phyloP scores from a whole-genome alignment of 2,797 vertebrate genomes.

The Furcifer pardalis region DNA sequence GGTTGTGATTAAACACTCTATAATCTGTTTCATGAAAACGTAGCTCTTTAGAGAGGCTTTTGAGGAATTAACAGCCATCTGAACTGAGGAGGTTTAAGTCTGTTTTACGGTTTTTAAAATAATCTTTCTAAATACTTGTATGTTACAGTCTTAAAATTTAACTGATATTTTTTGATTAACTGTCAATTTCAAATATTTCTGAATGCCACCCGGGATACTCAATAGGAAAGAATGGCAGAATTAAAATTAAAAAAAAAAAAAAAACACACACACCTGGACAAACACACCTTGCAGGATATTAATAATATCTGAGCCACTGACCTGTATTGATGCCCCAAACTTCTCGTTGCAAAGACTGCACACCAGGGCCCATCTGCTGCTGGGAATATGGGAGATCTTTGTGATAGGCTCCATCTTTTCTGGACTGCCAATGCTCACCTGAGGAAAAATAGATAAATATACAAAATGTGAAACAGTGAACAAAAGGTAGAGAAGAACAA shows the following conservation, averaged over 20 bases:
- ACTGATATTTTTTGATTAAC: too few relatives aligned
- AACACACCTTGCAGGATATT: background rate
- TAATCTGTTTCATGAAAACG: background rate
- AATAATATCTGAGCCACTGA: constrained; percentile 46
- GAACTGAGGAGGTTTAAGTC: too few relatives aligned
- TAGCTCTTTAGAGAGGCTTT: too few relatives aligned
- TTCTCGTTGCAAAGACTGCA: constrained; percentile 97
- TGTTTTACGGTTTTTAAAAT: too few relatives aligned
- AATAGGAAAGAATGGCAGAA: too few relatives aligned
- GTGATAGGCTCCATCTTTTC: constrained; percentile 99
- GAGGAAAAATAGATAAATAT: background rate
- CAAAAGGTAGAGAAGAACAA: background rate
- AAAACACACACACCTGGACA: too few relatives aligned
- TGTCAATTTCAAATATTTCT: too few relatives aligned
- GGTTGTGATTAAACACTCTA: background rate
- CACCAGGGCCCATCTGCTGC: constrained; percentile 93
- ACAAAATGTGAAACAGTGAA: background rate
- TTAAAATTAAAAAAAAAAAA: background rate
- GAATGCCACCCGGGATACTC: too few relatives aligned
- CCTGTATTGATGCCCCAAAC: constrained; percentile 96
- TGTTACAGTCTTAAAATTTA: too few relatives aligned
- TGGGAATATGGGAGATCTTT: constrained; percentile 96
- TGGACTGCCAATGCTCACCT: constrained; percentile 95
- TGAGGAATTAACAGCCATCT: too few relatives aligned
- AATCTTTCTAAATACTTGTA: too few relatives aligned